phyloP scores from a whole-genome alignment of 2,797 vertebrate species.

The Chromis chromis region DNA sequence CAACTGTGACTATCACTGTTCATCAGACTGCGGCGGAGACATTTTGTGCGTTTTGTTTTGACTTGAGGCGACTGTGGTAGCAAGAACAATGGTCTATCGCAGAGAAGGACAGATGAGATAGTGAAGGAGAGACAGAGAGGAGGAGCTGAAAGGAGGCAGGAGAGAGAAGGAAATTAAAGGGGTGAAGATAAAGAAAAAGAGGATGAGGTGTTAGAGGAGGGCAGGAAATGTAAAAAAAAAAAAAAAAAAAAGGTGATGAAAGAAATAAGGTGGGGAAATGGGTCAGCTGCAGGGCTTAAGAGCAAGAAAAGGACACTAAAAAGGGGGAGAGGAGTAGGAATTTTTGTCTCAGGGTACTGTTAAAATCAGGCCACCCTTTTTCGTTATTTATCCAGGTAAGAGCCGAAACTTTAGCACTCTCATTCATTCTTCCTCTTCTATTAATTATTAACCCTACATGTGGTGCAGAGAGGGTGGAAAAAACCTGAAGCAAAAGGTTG shows the following conservation, averaged over 20 bases:
- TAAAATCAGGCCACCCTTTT: conserved; percentile 41
- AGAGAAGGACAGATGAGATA: conserved; percentile 15
- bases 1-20: conserved; percentile 41
- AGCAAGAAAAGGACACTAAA: conserved; percentile 11
- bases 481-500: conserved; percentile 20
- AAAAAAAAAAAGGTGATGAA: neutral
- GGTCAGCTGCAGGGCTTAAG: conserved; percentile 13
- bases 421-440: conserved; percentile 32
- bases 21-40: conserved; percentile 33
- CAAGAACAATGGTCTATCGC: conserved; percentile 24
- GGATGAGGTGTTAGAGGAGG: neutral
- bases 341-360: conserved; percentile 19
- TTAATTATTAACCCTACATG: conserved; percentile 62
- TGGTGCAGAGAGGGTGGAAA: conserved; percentile 4
- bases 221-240: neutral
- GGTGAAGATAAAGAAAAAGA: neutral
- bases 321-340: neutral
- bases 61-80: conserved; percentile 38
- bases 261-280: neutral
- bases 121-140: conserved; percentile 6
- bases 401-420: conserved; percentile 41
- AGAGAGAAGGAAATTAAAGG: conserved; percentile 10
- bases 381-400: conserved; percentile 50
- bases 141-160: neutral
- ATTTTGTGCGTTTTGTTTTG: conserved; percentile 54